Evolutionary conservation across 2,113 vertebrate species (phyloP).

Genomic region (Amblyopsis rosae): DNA sequence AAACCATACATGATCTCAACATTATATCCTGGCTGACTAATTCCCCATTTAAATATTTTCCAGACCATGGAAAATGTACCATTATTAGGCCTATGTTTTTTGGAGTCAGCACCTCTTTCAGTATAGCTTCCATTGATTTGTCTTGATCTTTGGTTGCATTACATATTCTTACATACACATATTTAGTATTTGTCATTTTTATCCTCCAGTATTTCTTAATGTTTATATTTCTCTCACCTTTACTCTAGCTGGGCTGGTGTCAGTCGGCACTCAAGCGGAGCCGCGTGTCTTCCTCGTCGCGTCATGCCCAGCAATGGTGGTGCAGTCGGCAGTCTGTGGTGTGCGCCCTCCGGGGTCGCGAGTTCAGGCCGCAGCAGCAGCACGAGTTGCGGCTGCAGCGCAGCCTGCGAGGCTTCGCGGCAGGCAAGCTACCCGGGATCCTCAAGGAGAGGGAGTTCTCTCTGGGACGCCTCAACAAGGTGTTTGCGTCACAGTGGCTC

Average conservation of each 20-base stretch:
- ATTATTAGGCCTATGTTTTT: too few species aligned
- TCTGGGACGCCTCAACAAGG: conserved; percentile 94
- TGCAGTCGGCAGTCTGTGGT: conserved; percentile 86
- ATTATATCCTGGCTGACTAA: too few species aligned
- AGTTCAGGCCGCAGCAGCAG: conserved; percentile 88
- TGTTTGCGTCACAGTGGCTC: conserved; percentile 98
- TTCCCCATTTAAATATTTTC: too few species aligned
- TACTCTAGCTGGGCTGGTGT: conserved; percentile 71
- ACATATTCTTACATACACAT: not conserved
- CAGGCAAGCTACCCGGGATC: conserved; percentile 89
- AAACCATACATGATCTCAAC: too few species aligned
- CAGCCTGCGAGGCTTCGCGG: conserved; percentile 86
- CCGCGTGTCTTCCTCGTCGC: conserved; percentile 79
- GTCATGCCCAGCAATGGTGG: conserved; percentile 77
- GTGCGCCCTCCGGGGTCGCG: conserved; percentile 88
- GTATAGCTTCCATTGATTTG: not conserved
- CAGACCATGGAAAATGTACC: too few species aligned
- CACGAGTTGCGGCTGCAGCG: conserved; percentile 84
- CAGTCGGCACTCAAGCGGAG: conserved; percentile 70
- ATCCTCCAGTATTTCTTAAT: not conserved
- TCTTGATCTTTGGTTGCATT: not conserved
- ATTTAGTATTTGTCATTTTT: not conserved
- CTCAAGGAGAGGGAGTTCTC: conserved; percentile 92
- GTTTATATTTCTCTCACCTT: not conserved
- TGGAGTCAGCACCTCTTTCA: too few species aligned